phyloP scores from a whole-genome alignment of 2,888 invertebrate genomes.

The Drosophila atroscutellata region DNA sequence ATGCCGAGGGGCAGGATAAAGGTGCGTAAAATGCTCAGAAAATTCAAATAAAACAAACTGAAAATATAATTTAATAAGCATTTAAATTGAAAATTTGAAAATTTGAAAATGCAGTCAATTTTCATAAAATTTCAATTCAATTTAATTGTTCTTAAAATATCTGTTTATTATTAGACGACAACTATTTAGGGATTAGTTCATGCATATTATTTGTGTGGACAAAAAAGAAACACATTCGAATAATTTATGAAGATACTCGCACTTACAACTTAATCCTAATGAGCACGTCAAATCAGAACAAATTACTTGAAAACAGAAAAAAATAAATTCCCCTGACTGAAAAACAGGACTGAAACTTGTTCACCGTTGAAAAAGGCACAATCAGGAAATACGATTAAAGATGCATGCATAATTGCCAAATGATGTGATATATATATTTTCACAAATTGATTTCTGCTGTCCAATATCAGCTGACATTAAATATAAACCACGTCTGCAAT shows the following conservation, averaged over 20 bases:
- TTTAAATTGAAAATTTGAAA: background rate
- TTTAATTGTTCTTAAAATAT: background rate
- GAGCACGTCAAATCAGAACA: background rate
- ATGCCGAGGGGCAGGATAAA: constrained; percentile 73
- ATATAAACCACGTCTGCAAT: constrained; percentile 42
- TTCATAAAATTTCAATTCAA: background rate
- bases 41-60: background rate
- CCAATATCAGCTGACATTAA: constrained; percentile 6
- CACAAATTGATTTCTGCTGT: background rate
- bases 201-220: no score
- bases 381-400: constrained; percentile 10
- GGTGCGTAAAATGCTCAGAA: constrained; percentile 43
- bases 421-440: constrained; percentile 6
- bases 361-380: background rate
- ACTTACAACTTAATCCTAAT: background rate
- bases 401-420: constrained; percentile 3
- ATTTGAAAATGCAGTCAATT: background rate
- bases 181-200: background rate
- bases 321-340: background rate
- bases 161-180: background rate
- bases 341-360: background rate
- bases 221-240: background rate
- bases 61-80: background rate
- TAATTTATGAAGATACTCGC: background rate
- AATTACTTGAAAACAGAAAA: background rate